A percentile compares a stretch with the other conserved stretches of the same genome.
phyloP scores from a whole-genome alignment of 2,888 invertebrate species.

The Minunthozetes semirufus region DNA sequence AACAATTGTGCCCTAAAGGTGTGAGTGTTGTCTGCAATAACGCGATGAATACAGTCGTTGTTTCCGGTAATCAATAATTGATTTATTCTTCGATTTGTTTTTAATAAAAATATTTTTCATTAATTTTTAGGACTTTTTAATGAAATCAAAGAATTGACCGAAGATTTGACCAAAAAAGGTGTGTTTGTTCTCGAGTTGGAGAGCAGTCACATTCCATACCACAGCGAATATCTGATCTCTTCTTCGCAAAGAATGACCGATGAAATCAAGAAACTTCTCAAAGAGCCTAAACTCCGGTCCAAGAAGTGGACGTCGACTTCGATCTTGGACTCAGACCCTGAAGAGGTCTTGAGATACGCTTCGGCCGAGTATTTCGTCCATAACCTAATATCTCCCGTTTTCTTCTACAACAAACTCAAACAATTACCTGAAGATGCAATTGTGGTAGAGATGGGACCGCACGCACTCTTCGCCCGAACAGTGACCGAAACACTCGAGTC shows the following conservation, averaged over 20 bases:
- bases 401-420: conserved; percentile 78
- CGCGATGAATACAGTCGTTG: conserved; percentile 81
- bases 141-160: neutral
- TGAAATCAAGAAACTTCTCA: neutral
- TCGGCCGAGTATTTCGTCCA: conserved; percentile 92
- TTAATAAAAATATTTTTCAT: conserved; percentile 51
- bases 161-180: neutral
- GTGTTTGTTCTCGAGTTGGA: neutral
- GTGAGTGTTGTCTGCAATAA: conserved; percentile 90
- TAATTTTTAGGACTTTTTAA: neutral
- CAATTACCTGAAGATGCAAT: conserved; percentile 80
- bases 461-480: conserved; percentile 85
- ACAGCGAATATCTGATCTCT: neutral
- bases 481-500: conserved; percentile 60
- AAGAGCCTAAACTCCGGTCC: conserved; percentile 63
- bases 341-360: conserved; percentile 67
- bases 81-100: conserved; percentile 45
- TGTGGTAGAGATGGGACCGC: conserved; percentile 83
- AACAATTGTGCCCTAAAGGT: conserved; percentile 65
- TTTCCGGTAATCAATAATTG: conserved; percentile 67
- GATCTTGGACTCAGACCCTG: conserved; percentile 67
- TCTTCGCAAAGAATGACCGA: neutral
- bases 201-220: neutral
- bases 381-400: conserved; percentile 83
- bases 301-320: conserved; percentile 87